phyloP scores from a whole-genome alignment of 2,113 vertebrate species.

The Tragulus kanchil region DNA sequence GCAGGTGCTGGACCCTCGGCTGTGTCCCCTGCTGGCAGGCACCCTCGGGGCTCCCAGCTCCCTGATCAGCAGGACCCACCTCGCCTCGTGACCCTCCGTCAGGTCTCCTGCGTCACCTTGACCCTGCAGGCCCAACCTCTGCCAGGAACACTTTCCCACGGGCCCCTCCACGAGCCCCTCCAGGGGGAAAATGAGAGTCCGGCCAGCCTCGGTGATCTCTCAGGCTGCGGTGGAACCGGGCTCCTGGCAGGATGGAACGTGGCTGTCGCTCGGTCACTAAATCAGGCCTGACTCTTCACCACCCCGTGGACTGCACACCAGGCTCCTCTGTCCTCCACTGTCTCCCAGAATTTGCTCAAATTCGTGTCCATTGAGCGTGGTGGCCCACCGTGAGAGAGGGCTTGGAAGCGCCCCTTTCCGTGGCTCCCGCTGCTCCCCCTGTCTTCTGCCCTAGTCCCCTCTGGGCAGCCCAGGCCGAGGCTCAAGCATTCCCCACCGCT shows the following conservation, averaged over 20 bases:
- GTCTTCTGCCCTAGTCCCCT: rapidly evolving
- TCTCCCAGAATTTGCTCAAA: neutral
- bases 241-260: too few relatives aligned
- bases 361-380: neutral
- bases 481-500: neutral
- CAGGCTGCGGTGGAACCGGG: neutral
- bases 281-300: neutral
- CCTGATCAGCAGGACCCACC: too few relatives aligned
- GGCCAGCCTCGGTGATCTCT: rapidly evolving
- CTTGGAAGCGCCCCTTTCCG: neutral
- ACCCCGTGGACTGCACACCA: neutral
- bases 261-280: neutral
- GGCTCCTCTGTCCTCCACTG: neutral
- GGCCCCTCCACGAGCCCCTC: neutral
- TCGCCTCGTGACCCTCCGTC: neutral
- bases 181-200: neutral
- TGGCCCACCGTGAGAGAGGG: neutral
- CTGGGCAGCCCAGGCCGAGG: neutral
- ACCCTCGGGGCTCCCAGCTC: neutral
- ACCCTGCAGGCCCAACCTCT: neutral
- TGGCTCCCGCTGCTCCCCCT: neutral
- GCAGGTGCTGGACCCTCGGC: rapidly evolving
- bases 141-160: neutral
- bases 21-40: rapidly evolving
- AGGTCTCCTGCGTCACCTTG: neutral